Evolutionary conservation across 2,113 vertebrate species (phyloP).

Genomic region (Chrysochloris asiatica): DNA sequence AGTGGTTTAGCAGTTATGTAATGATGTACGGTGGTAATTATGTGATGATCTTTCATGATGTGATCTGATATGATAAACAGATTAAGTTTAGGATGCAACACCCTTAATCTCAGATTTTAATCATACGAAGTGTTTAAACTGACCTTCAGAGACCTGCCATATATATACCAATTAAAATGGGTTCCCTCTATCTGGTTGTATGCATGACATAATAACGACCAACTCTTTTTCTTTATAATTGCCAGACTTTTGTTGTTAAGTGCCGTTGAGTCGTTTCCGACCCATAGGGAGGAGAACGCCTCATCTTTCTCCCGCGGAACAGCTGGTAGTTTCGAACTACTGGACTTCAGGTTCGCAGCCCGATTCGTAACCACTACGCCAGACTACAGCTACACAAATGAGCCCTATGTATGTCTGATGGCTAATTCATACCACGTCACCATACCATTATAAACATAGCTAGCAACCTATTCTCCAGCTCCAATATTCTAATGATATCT

Average conservation of each 20-base stretch:
- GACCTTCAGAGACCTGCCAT: background rate
- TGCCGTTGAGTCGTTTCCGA: no score
- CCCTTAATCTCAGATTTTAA: background rate
- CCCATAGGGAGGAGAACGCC: no score
- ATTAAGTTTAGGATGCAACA: no score
- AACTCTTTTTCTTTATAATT: background rate
- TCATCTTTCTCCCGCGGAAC: no score
- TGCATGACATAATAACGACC: background rate
- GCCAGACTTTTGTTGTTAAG: no score
- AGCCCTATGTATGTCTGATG: background rate
- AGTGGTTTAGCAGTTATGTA: no score
- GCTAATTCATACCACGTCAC: background rate
- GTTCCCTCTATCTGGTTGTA: conserved; percentile 6
- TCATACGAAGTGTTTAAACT: conserved; percentile 27
- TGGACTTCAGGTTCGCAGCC: no score
- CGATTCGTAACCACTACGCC: no score
- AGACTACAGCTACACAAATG: background rate
- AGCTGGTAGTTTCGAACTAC: no score
- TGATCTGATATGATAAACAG: no score
- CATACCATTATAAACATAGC: conserved; percentile 20
- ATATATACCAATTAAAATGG: background rate
- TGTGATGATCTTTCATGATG: no score
- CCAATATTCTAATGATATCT: background rate
- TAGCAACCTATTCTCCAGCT: background rate
- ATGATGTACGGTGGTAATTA: no score